Conservation (phyloP, 2,797 vertebrate species). For the Sebastes steindachneri region DNA sequence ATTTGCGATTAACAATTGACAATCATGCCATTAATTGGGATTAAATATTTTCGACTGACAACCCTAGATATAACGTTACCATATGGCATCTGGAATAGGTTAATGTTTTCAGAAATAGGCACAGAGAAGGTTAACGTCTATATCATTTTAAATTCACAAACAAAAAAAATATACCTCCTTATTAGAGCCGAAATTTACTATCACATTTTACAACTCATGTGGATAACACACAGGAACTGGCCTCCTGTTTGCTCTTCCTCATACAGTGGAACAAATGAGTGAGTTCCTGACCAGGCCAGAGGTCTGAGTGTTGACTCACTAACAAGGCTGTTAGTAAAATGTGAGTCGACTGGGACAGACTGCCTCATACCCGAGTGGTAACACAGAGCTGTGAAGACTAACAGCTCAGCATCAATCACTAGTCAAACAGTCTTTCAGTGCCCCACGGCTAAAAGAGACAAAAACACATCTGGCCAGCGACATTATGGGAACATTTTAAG, state of each 20-base stretch:
- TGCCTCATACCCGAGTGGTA: background rate
- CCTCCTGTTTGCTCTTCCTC: slow-evolving; percentile 24
- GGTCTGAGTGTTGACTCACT: slow-evolving; percentile 51
- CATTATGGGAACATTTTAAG: background rate
- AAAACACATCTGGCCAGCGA: background rate
- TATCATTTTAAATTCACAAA: background rate
- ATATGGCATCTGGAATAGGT: background rate
- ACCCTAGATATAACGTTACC: background rate
- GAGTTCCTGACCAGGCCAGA: slow-evolving; percentile 28
- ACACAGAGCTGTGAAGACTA: slow-evolving; percentile 51
- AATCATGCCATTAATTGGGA: background rate
- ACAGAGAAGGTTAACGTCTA: background rate
- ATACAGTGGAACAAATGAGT: slow-evolving; percentile 42
- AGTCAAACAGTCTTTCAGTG: slow-evolving; percentile 27
- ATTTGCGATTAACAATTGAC: background rate
- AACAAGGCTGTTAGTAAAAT: slow-evolving; percentile 3
- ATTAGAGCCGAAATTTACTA: slow-evolving; percentile 13
- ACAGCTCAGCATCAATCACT: slow-evolving; percentile 43
- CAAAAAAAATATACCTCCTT: background rate
- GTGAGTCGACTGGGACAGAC: slow-evolving; percentile 17
- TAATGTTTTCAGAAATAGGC: background rate
- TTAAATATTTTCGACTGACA: background rate
- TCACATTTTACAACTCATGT: background rate
- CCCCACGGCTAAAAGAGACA: slow-evolving; percentile 5
- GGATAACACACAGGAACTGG: slow-evolving; percentile 44